These are phyloP conservation scores for Muscina levida DNA, from an alignment of 2,888 invertebrate species.

Conservation along the genomic window DNA sequence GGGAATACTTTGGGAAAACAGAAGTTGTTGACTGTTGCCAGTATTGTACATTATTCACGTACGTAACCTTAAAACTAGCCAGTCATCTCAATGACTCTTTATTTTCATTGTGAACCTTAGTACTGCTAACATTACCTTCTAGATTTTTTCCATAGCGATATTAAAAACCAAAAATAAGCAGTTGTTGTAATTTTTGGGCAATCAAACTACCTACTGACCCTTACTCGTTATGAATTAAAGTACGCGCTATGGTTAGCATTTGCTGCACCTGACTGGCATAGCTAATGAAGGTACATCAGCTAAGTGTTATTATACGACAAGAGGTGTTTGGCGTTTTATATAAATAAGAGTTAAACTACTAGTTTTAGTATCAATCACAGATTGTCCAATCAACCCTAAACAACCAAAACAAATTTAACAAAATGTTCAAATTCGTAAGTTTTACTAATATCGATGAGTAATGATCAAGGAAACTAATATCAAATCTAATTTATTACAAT, in stretches of 20 bases:
- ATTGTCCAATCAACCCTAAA: constrained; percentile 36
- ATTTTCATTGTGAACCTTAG: too few species aligned
- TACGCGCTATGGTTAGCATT: not conserved
- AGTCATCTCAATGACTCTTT: too few species aligned
- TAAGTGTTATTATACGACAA: not conserved
- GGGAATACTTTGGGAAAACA: too few species aligned
- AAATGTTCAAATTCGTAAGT: constrained; percentile 74
- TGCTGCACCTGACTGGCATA: not conserved
- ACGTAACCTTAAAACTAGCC: too few species aligned
- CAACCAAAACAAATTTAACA: constrained; percentile 55
- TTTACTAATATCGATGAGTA: not conserved
- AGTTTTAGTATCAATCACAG: not conserved
- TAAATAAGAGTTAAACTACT: too few species aligned
- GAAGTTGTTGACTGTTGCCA: too few species aligned
- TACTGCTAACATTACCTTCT: too few species aligned
- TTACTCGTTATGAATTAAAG: not conserved
- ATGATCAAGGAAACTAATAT: too few species aligned
- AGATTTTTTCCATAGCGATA: too few species aligned
- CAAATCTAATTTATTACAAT: too few species aligned
- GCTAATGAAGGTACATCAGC: not conserved
- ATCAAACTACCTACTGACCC: not conserved
- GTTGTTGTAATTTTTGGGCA: not conserved
- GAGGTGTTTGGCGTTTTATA: not conserved
- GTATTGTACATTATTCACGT: too few species aligned
- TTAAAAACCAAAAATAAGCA: too few species aligned